Conservation (phyloP, 2,797 vertebrate species). For the Centroberyx gerrardi region DNA sequence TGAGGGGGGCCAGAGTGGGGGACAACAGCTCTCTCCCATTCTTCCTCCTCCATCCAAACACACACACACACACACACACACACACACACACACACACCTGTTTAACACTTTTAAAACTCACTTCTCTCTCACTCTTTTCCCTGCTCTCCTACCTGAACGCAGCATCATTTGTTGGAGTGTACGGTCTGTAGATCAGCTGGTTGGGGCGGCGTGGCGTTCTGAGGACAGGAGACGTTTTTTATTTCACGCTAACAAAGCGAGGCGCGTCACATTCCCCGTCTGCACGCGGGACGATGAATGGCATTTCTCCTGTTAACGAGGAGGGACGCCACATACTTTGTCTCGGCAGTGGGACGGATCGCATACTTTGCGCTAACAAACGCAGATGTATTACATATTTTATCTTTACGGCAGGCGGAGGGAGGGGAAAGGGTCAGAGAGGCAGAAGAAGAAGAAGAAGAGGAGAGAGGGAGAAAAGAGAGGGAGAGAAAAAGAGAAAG, state of each 20-base stretch:
- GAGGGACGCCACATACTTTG: not conserved
- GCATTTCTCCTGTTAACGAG: slow-evolving; percentile 23
- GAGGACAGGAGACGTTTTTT: slow-evolving; percentile 13
- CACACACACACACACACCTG: too few species aligned
- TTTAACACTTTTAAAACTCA: too few species aligned
- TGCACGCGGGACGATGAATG: slow-evolving; percentile 20
- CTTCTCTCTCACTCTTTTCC: too few species aligned
- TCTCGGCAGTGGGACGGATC: slow-evolving; percentile 4
- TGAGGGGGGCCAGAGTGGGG: too few species aligned
- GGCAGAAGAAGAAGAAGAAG: not conserved
- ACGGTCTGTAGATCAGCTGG: too few species aligned
- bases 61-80: too few species aligned
- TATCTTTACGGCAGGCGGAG: not conserved
- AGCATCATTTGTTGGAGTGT: too few species aligned
- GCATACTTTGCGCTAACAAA: slow-evolving; percentile 11
- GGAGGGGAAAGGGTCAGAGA: not conserved
- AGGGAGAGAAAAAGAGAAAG: not conserved
- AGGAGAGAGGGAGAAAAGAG: slow-evolving; percentile 8
- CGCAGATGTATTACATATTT: slow-evolving; percentile 16
- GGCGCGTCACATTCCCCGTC: not conserved
- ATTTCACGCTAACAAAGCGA: too few species aligned
- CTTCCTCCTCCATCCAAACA: too few species aligned
- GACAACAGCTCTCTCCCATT: too few species aligned
- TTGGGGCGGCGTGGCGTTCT: too few species aligned
- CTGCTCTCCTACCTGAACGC: too few species aligned